Conservation (phyloP, 2,113 vertebrate genomes). For the Xiphophorus maculatus region DNA sequence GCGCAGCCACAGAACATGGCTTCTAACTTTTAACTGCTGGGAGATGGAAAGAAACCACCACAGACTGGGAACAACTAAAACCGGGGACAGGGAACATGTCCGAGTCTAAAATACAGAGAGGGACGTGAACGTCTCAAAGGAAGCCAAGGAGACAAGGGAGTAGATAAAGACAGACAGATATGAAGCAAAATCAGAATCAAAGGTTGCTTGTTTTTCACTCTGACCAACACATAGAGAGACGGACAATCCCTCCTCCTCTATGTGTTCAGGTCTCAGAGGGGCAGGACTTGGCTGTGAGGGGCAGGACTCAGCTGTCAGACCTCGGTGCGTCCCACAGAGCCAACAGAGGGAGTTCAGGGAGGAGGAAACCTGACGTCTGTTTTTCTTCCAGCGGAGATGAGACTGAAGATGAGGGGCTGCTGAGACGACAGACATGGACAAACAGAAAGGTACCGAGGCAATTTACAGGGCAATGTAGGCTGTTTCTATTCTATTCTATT, state of each 20-base stretch:
- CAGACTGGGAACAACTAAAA: background rate
- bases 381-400: constrained; percentile 32
- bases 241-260: constrained; percentile 18
- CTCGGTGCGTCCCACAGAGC: constrained; percentile 10
- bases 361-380: constrained; percentile 8
- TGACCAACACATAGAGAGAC: constrained; percentile 2
- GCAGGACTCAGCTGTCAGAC: constrained; percentile 4
- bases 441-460: constrained; percentile 58
- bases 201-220: background rate
- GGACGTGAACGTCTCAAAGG: background rate
- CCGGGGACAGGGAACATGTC: background rate
- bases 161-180: background rate
- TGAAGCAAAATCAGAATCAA: background rate
- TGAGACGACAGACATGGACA: constrained; percentile 59
- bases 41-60: background rate
- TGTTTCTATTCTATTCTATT: no score
- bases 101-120: background rate
- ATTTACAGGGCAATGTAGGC: background rate
- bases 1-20: background rate
- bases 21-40: background rate
- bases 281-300: constrained; percentile 19
- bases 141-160: background rate
- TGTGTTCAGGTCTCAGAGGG: constrained; percentile 21
- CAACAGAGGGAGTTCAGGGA: background rate
- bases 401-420: constrained; percentile 1